Evolutionary conservation across 1,140 invertebrate species (phyloP).

Genomic region (Drosophila quadrilineata): DNA sequence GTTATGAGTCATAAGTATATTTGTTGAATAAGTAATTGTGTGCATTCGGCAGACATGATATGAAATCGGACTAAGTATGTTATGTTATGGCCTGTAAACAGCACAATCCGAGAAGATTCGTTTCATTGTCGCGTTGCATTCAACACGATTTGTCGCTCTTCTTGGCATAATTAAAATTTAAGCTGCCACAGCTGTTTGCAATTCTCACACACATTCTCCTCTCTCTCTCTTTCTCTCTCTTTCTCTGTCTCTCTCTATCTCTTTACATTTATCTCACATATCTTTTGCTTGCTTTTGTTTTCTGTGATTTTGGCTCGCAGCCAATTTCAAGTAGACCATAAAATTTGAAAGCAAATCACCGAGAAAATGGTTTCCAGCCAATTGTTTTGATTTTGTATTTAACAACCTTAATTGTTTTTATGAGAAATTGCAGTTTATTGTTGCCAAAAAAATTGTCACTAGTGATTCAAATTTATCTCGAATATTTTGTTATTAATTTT

Average conservation of each 20-base stretch:
- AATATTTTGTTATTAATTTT: too few species aligned
- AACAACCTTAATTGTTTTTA: not conserved
- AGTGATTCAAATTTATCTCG: too few species aligned
- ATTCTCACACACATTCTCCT: too few species aligned
- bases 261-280: constrained; percentile 20
- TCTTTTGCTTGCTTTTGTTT: not conserved
- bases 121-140: constrained; percentile 13
- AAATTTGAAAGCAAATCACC: constrained; percentile 3
- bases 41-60: constrained; percentile 40
- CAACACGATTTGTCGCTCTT: constrained; percentile 52
- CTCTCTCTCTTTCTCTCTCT: too few species aligned
- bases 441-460: too few species aligned
- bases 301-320: constrained; percentile 17
- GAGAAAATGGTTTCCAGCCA: constrained; percentile 1
- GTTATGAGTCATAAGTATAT: constrained; percentile 9
- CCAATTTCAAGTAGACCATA: constrained; percentile 34
- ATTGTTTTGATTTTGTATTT: not conserved
- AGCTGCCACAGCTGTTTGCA: constrained; percentile 31
- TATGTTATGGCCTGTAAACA: too few species aligned
- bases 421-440: not conserved
- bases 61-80: not conserved
- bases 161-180: constrained; percentile 64
- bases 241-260: too few species aligned
- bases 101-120: too few species aligned
- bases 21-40: constrained; percentile 42